Percentiles rank a stretch among this genome's conserved stretches.
phyloP scores from a whole-genome alignment of 2,888 invertebrate species.

The Polyploca ridens region DNA sequence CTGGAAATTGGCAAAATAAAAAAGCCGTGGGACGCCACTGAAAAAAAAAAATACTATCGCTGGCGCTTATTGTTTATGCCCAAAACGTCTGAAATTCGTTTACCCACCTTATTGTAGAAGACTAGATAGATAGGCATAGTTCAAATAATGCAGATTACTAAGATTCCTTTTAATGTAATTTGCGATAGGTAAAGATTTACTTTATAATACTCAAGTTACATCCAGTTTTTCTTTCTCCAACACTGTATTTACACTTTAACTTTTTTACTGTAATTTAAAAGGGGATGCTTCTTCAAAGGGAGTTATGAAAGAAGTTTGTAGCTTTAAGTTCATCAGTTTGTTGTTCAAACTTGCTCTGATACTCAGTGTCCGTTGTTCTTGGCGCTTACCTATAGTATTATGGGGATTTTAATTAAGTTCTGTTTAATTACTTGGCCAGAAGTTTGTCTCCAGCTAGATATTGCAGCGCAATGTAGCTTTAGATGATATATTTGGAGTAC shows the following conservation, averaged over 20 bases:
- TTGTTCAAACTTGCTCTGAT: constrained; percentile 53
- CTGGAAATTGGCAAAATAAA: too few species aligned
- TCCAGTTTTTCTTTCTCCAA: background rate
- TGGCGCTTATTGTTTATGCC: constrained; percentile 33
- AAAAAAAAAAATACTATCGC: too few species aligned
- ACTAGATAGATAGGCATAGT: constrained; percentile 53
- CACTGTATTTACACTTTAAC: constrained; percentile 18
- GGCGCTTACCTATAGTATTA: constrained; percentile 48
- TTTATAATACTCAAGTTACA: background rate
- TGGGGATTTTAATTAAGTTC: constrained; percentile 63
- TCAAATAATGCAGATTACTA: constrained; percentile 51
- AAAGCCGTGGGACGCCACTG: too few species aligned
- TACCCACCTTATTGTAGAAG: constrained; percentile 51
- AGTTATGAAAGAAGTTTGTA: constrained; percentile 71
- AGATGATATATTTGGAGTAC: background rate
- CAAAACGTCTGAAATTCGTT: constrained; percentile 39
- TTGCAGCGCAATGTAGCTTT: background rate
- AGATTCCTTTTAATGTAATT: constrained; percentile 38
- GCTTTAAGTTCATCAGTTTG: constrained; percentile 64
- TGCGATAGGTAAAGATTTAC: background rate
- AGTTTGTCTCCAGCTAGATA: constrained; percentile 20
- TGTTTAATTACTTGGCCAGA: constrained; percentile 54
- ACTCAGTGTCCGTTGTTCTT: constrained; percentile 44
- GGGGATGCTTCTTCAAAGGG: constrained; percentile 60
- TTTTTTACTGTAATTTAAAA: constrained; percentile 39